Base-by-base conservation (phyloP, 2,113 vertebrate species). In the Nerophis lumbriciformis region DNA sequence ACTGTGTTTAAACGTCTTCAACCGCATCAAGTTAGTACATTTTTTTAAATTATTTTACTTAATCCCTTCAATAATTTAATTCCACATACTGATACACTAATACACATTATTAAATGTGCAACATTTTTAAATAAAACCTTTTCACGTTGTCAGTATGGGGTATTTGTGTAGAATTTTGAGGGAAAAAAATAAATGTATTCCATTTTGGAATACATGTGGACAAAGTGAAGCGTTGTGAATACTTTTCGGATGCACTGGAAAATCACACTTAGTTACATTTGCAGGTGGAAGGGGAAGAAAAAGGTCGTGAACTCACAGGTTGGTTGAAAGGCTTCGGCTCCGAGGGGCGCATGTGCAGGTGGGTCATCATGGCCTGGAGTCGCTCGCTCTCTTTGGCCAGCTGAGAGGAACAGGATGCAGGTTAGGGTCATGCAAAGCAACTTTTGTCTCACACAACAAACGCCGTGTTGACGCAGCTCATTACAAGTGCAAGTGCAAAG, bases 311-410 rank as follows among this genome's bases (percentile, higher is more conserved):
- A 85, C 85, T 87, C 69, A 99, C 97, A 81, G 97, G 96, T 73
- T 98, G 96, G 90, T 92, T 96, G 87, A 95, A 98, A 86, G 94
- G 93, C 90, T 98, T 99, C 86, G 97, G 97, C 92, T 99, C 97
- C 4, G 96, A 96, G 53, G 97, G 96, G 79, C 97, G 92, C 97
- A 99, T 99, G 88, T 99, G 97, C 74, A 99, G 92, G 75, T 99
- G 97, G 67, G 97, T 92, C 97, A 99, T 99, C 97, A 99, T 98
- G 15, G 97, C 96, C 79, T 98, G 96, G 59, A 99, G 92, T 73
- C 97, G 92, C 86, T 99, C 97, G 0, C 95, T 98, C 89, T 99
- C 96, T 88, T 98, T 98, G 7, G 95, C 91, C 79, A 99, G 91
- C 97, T 99, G 90, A 10, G 53, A 73, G 61, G 77, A 54, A 76